Percentiles rank a stretch among this genome's conserved stretches.
Evolutionary conservation across 1,140 invertebrate genomes (phyloP).

Genomic region (Aplysia californica): DNA sequence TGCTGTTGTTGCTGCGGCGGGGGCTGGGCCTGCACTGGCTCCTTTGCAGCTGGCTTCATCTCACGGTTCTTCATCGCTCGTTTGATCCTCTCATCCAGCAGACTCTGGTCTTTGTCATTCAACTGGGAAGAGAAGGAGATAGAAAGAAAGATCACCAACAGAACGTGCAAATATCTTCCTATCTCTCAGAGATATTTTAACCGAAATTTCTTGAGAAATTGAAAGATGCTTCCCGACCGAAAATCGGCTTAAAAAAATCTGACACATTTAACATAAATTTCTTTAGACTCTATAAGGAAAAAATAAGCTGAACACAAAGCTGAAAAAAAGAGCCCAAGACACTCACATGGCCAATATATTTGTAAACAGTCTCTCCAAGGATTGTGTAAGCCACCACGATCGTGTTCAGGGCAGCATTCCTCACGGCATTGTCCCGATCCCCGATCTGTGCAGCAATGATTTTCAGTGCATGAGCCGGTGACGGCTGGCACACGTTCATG

Average conservation of each 20-base stretch:
- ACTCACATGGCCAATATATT: conserved; percentile 88
- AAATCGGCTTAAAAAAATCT: no score
- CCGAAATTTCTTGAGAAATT: no score
- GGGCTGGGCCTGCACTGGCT: conserved; percentile 45
- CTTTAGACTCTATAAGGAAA: no score
- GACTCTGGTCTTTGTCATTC: conserved; percentile 92
- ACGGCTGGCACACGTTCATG: conserved; percentile 84
- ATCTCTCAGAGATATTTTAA: no score
- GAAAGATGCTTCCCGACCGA: no score
- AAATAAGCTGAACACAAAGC: no score
- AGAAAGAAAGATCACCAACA: conserved; percentile 1
- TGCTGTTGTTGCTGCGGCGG: conserved; percentile 31
- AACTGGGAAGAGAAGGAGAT: conserved; percentile 72
- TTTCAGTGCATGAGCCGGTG: conserved; percentile 83
- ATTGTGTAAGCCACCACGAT: conserved; percentile 91
- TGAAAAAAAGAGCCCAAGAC: no score
- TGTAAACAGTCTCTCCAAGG: conserved; percentile 90
- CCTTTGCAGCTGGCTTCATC: conserved; percentile 37
- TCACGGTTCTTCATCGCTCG: conserved; percentile 54
- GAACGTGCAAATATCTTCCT: no score
- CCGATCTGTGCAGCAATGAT: conserved; percentile 94
- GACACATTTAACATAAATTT: no score
- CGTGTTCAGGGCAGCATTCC: conserved; percentile 95
- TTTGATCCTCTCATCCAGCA: conserved; percentile 92
- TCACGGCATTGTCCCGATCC: conserved; percentile 95